Percentiles rank a stretch among this genome's conserved stretches.
Evolutionary conservation across 2,797 vertebrate genomes (phyloP).

Genomic region (Pseudomugil tenellus): DNA sequence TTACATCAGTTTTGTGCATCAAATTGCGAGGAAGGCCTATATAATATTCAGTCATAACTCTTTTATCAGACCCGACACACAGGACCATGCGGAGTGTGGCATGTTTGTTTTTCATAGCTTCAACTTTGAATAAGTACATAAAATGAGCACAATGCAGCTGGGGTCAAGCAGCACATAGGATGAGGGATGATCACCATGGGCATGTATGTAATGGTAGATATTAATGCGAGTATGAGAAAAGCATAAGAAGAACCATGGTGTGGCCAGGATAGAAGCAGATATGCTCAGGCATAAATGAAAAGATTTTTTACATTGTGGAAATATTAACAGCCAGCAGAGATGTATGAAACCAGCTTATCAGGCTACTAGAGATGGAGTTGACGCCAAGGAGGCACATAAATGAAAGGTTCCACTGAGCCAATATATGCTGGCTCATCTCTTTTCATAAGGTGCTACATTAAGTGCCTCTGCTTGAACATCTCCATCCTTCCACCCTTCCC

Average conservation of each 20-base stretch:
- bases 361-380: constrained; percentile 76
- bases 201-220: constrained; percentile 59
- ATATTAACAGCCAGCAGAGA: constrained; percentile 64
- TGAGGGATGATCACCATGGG: constrained; percentile 35
- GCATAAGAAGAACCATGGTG: constrained; percentile 67
- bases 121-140: constrained; percentile 40
- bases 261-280: constrained; percentile 66
- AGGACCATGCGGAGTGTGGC: constrained; percentile 38
- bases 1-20: constrained; percentile 43
- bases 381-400: constrained; percentile 85
- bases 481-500: constrained; percentile 38
- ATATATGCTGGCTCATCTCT: constrained; percentile 56
- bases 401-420: constrained; percentile 50
- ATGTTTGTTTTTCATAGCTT: constrained; percentile 49
- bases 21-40: constrained; percentile 26
- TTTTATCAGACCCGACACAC: constrained; percentile 57
- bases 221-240: constrained; percentile 67
- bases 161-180: constrained; percentile 43
- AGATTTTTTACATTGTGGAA: constrained; percentile 53
- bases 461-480: constrained; percentile 60
- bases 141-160: constrained; percentile 50
- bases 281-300: constrained; percentile 61
- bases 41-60: constrained; percentile 29
- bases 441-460: constrained; percentile 73
- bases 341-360: constrained; percentile 71